A percentile compares a stretch with the other conserved stretches of the same genome.
phyloP scores from a whole-genome alignment of 35 echinoderm and acorn worm species.

The Hemicentrotus pulcherrimus region DNA sequence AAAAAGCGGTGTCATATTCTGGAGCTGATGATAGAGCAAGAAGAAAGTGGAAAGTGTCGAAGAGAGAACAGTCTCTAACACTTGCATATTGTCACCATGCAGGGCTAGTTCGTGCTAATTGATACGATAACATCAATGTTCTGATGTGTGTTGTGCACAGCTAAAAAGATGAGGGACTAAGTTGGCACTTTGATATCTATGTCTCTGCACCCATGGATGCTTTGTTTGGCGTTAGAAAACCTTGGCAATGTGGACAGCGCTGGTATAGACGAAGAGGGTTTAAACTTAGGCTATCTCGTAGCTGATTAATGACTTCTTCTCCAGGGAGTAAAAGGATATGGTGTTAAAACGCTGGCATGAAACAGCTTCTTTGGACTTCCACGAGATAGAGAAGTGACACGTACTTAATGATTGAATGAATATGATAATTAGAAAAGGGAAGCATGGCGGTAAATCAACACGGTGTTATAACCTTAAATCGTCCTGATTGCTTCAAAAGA shows the following conservation, averaged over 20 bases:
- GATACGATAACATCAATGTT: neutral
- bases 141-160: neutral
- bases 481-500: neutral
- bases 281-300: neutral
- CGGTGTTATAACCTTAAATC: neutral
- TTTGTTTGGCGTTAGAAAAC: neutral
- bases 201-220: neutral
- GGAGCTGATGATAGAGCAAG: neutral
- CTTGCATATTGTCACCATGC: neutral
- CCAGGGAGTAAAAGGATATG: conserved; percentile 28
- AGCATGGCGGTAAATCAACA: neutral
- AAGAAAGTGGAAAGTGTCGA: neutral
- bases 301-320: conserved; percentile 28
- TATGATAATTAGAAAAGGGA: conserved; percentile 19
- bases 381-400: neutral
- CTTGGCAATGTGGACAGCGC: neutral
- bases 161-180: neutral
- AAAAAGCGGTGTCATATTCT: conserved; percentile 19
- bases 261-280: neutral
- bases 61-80: neutral
- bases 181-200: neutral
- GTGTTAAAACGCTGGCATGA: conserved; percentile 19
- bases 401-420: conserved; percentile 26
- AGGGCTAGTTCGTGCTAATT: neutral
- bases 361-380: neutral